Evolutionary conservation across 2,888 invertebrate species (phyloP).

Genomic region (Rugalucina vietnamica): DNA sequence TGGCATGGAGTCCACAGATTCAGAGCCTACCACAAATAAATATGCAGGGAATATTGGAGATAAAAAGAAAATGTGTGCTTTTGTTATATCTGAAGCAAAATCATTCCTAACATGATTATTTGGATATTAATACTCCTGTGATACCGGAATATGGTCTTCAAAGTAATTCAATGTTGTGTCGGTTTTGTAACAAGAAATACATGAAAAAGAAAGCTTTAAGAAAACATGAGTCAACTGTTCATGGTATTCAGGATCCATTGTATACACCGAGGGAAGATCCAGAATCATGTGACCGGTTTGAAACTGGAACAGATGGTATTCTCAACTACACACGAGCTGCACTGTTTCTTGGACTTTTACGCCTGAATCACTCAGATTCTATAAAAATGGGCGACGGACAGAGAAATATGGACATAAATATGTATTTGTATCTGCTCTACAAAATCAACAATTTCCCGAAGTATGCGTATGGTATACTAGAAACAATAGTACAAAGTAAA

Average conservation of each 20-base stretch:
- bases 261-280: background rate
- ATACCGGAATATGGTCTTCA: slow-evolving; percentile 37
- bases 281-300: background rate
- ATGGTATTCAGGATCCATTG: slow-evolving; percentile 30
- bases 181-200: slow-evolving; percentile 38
- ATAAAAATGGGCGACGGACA: slow-evolving; percentile 48
- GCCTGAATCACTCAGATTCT: slow-evolving; percentile 46
- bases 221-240: slow-evolving; percentile 28
- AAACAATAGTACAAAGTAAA: slow-evolving; percentile 41
- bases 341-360: slow-evolving; percentile 29
- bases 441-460: slow-evolving; percentile 40
- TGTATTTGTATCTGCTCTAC: slow-evolving; percentile 34
- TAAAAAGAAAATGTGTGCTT: slow-evolving; percentile 14
- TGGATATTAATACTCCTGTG: background rate
- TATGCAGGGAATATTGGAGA: slow-evolving; percentile 28
- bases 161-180: slow-evolving; percentile 18
- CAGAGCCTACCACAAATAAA: slow-evolving; percentile 7
- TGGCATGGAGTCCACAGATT: slow-evolving; percentile 23
- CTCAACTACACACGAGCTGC: slow-evolving; percentile 24
- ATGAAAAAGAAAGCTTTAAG: slow-evolving; percentile 24
- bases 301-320: slow-evolving; percentile 19
- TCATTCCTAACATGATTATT: background rate
- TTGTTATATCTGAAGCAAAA: slow-evolving; percentile 1
- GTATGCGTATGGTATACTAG: slow-evolving; percentile 53
- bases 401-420: slow-evolving; percentile 36